Evolutionary conservation across 2,888 invertebrate species (phyloP).

Genomic region (Cactoblastis cactorum): DNA sequence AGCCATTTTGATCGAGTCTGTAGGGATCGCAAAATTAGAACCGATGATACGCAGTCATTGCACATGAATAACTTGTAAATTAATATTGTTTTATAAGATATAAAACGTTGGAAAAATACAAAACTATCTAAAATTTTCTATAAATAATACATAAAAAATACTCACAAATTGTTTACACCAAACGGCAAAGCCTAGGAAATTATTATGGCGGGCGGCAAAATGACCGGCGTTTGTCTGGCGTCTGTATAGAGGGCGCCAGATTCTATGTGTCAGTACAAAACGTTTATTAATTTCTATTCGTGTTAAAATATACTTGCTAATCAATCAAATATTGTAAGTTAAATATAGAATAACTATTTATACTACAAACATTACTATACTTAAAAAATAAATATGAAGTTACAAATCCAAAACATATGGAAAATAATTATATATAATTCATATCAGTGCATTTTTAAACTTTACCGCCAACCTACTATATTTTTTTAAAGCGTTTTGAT

Average conservation of each 20-base stretch:
- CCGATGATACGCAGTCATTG: neutral
- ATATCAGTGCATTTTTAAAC: constrained; percentile 1
- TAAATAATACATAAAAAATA: constrained; percentile 33
- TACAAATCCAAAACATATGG: neutral
- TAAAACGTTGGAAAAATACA: constrained; percentile 11
- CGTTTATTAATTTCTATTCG: neutral
- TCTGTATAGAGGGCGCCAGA: constrained; percentile 71
- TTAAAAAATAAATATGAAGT: neutral
- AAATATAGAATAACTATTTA: neutral
- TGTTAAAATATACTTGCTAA: neutral
- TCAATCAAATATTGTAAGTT: neutral
- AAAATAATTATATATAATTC: neutral
- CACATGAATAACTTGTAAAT: constrained; percentile 12
- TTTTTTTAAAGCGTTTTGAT: neutral
- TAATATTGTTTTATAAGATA: constrained; percentile 13
- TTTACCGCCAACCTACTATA: neutral
- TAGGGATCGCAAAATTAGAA: constrained; percentile 35
- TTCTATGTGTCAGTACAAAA: constrained; percentile 5
- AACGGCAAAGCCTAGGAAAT: constrained; percentile 55
- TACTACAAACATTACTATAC: neutral
- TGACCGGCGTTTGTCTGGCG: constrained; percentile 57
- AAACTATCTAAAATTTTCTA: constrained; percentile 20
- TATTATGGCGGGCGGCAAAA: constrained; percentile 65
- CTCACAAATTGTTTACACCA: constrained; percentile 72
- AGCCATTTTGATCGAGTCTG: constrained; percentile 63